phyloP scores from a whole-genome alignment of 2,797 vertebrate genomes.

The Sandelia bainsii region DNA sequence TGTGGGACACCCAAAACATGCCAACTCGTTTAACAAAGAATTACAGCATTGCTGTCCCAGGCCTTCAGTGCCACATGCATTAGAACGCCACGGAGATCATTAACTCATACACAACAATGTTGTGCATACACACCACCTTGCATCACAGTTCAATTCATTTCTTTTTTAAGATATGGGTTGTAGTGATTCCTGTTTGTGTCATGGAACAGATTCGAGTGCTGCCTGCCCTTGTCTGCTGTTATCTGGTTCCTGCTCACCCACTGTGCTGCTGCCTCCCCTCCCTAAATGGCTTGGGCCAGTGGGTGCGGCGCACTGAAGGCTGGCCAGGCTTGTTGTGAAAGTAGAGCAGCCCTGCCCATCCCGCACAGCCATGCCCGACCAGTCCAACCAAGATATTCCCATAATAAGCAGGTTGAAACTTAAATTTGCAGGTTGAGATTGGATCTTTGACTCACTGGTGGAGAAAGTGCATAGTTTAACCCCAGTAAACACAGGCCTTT shows the following conservation, averaged over 20 bases:
- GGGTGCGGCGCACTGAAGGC: conserved; percentile 73
- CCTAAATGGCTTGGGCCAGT: conserved; percentile 72
- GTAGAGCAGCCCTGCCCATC: conserved; percentile 77
- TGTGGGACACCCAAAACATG: conserved; percentile 74
- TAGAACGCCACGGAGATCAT: conserved; percentile 21
- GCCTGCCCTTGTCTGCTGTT: conserved; percentile 57
- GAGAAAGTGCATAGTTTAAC: conserved; percentile 83
- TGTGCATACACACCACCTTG: background rate
- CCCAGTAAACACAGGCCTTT: conserved; percentile 84
- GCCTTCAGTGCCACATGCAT: conserved; percentile 40
- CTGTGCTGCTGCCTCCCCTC: conserved; percentile 64
- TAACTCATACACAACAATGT: conserved; percentile 26
- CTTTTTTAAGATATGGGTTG: conserved; percentile 24
- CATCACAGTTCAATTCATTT: conserved; percentile 3
- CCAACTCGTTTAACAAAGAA: conserved; percentile 83
- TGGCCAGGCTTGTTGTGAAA: conserved; percentile 80
- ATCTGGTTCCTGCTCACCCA: conserved; percentile 64
- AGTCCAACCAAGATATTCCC: conserved; percentile 77
- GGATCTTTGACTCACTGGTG: conserved; percentile 80
- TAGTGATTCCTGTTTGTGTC: conserved; percentile 33
- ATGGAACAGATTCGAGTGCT: conserved; percentile 42
- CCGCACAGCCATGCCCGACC: conserved; percentile 70
- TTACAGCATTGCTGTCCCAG: conserved; percentile 63
- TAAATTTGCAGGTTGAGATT: conserved; percentile 86
- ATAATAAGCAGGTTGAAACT: conserved; percentile 85